Base-by-base conservation (phyloP, 2,888 invertebrate species). In the Tillus elongatus region DNA sequence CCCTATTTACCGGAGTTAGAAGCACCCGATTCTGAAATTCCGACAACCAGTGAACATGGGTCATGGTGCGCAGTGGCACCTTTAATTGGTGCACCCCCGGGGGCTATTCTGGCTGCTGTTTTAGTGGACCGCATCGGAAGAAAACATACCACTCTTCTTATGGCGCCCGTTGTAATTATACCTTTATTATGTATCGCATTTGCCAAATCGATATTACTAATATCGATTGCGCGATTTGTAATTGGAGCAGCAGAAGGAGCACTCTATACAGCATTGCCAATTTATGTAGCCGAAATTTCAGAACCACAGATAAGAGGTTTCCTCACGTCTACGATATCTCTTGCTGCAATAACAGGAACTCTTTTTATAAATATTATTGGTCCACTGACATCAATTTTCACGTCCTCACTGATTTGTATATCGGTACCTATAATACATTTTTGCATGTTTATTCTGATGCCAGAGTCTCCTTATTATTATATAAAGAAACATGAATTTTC, bases 51-150 rank as follows among this genome's bases (percentile, higher is more conserved):
- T 13, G 70, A 69, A 44, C 64, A 74, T 50, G 71, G 71, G 44
- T 74, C 75, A 52, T 75, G 75, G 75, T 74, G 75, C 57, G 75
- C 74, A 1, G 76, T 78, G 28, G 71, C 79, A 52, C 77, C 76
- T 60, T 70, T 79, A 43, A 61, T 79, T 30, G 79, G 78, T 46
- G 75, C 76, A 1, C 74, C 77, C 2, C 62, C 76, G 24, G 78
- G 78, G 31, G 76, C 75, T 8, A 58, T 78, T 8, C 63, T 75
- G 12, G 72, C 77, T 4, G 78, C 77, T 6, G 69, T 76, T 53
- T 60, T 76, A 40, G 76, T 77, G 32, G 78, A 80, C 56, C 68
- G 68, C 47, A 70, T 76, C 43, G 81, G 81, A 27, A 68, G 80
- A 9, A 80, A 79, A 54, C n/a, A 42, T 14, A 57, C 59, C 9